phyloP scores from a whole-genome alignment of 2,888 invertebrate species.

The Argyresthia albistria region DNA sequence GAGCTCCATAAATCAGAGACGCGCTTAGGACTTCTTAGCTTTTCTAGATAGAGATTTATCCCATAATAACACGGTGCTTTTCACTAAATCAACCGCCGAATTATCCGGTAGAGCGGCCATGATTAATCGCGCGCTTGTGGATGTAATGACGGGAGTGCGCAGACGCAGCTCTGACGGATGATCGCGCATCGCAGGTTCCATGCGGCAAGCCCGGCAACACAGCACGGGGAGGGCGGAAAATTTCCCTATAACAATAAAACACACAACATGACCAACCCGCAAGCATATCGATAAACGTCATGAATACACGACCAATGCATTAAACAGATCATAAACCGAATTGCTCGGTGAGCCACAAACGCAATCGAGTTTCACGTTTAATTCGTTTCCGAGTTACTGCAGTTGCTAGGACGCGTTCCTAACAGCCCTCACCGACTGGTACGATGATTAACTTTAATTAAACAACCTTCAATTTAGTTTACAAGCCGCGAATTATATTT shows the following conservation, averaged over 20 bases:
- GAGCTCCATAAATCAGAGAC: constrained; percentile 58
- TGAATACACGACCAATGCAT: too few species aligned
- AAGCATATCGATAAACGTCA: too few species aligned
- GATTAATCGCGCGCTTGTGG: constrained; percentile 61
- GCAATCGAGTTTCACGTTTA: too few species aligned
- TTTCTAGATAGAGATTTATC: constrained; percentile 73
- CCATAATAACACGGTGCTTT: constrained; percentile 70
- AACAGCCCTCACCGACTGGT: too few species aligned
- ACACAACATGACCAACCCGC: background rate
- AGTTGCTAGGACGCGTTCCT: too few species aligned
- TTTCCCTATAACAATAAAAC: background rate
- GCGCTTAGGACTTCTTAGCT: constrained; percentile 71
- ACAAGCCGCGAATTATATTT: constrained; percentile 39
- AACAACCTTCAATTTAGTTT: constrained; percentile 60
- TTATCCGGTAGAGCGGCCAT: constrained; percentile 69
- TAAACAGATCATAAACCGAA: too few species aligned
- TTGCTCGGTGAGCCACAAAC: too few species aligned
- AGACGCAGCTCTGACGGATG: constrained; percentile 10
- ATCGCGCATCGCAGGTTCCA: background rate
- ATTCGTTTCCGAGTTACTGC: too few species aligned
- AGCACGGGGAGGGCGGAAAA: too few species aligned
- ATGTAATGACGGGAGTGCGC: constrained; percentile 42
- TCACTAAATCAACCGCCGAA: constrained; percentile 71
- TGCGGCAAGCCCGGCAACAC: background rate
- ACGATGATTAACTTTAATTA: constrained; percentile 54